Conservation (phyloP, 2,888 invertebrate species). For the Pseudolycoriella hygida region DNA sequence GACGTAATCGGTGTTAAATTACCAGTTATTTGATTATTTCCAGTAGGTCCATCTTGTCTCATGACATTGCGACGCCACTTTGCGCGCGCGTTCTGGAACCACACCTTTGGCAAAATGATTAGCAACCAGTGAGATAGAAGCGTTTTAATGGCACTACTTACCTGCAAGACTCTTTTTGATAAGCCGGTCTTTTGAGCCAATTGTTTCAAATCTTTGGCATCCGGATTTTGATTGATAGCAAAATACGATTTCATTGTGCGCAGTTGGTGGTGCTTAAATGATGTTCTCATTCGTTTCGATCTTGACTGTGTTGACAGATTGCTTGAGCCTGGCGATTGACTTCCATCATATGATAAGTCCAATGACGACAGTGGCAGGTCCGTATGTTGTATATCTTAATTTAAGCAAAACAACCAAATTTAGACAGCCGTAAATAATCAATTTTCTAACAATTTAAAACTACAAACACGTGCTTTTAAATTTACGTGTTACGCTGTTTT, state of each 20-base stretch:
- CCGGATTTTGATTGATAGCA: slow-evolving; percentile 92
- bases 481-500: no score
- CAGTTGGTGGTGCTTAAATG: slow-evolving; percentile 93
- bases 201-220: slow-evolving; percentile 91
- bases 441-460: no score
- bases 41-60: slow-evolving; percentile 39
- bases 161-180: slow-evolving; percentile 88
- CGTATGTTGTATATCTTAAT: slow-evolving; percentile 12
- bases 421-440: no score
- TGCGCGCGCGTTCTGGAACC: slow-evolving; percentile 94
- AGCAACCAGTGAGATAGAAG: background rate
- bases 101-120: slow-evolving; percentile 43
- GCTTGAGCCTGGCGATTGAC: slow-evolving; percentile 13
- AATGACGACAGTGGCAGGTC: slow-evolving; percentile 11
- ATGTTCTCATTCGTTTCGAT: slow-evolving; percentile 87
- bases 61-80: slow-evolving; percentile 84
- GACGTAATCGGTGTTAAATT: slow-evolving; percentile 2
- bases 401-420: background rate
- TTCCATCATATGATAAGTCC: slow-evolving; percentile 14
- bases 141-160: slow-evolving; percentile 25
- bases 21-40: background rate
- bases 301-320: slow-evolving; percentile 20
- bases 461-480: no score
- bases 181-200: slow-evolving; percentile 89
- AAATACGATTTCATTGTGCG: slow-evolving; percentile 95